These are phyloP conservation scores for Danionella cerebrum DNA, from an alignment of 2,113 vertebrate species.

Conservation along the genomic window DNA sequence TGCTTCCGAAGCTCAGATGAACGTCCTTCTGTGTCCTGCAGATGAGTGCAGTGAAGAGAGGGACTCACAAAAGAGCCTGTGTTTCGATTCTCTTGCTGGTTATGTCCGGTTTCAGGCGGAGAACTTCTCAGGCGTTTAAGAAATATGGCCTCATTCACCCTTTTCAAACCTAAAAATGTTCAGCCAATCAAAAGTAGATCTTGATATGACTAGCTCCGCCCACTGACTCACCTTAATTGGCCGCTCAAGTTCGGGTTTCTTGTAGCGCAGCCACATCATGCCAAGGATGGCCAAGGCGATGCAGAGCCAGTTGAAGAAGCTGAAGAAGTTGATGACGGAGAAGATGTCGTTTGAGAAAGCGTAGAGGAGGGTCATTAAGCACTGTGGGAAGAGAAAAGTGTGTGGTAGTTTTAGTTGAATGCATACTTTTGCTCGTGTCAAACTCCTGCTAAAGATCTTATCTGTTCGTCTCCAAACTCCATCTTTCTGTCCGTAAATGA, in stretches of 20 bases:
- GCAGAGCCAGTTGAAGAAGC: conserved; percentile 99
- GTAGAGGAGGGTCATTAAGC: conserved; percentile 89
- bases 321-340: conserved; percentile 99
- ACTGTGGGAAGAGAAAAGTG: conserved; percentile 61
- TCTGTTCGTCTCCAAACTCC: too few species aligned
- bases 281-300: conserved; percentile 91
- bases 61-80: background rate
- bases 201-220: background rate
- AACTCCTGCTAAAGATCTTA: too few species aligned
- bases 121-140: background rate
- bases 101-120: background rate
- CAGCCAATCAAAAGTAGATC: background rate
- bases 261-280: conserved; percentile 94
- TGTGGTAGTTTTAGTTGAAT: too few species aligned
- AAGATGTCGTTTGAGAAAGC: conserved; percentile 94
- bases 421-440: too few species aligned
- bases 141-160: background rate
- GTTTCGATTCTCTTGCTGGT: background rate
- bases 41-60: conserved; percentile 7
- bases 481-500: too few species aligned
- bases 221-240: conserved; percentile 82
- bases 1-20: conserved; percentile 1
- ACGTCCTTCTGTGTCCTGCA: background rate
- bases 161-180: background rate
- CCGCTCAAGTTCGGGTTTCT: conserved; percentile 84